A percentile compares a stretch with the other conserved stretches of the same genome.
These are phyloP conservation scores for Enteromius anoplus DNA, from an alignment of 2,797 vertebrate species.

Conservation along the genomic window DNA sequence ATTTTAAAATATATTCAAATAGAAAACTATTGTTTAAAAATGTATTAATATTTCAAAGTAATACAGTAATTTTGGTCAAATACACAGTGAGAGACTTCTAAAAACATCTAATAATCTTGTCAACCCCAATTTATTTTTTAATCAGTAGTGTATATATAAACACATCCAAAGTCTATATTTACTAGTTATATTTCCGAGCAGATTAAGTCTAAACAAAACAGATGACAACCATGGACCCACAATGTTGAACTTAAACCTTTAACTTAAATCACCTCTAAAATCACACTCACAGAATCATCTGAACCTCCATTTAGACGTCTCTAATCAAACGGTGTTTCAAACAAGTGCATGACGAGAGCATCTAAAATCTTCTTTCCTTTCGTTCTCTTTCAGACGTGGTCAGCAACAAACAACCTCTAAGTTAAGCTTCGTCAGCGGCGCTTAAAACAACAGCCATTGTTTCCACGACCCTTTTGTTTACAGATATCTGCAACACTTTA, in stretches of 20 bases:
- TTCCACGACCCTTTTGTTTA: conserved; percentile 66
- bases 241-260: neutral
- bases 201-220: neutral
- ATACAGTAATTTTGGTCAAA: neutral
- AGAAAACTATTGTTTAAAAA: neutral
- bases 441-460: conserved; percentile 80
- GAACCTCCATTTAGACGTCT: conserved; percentile 4
- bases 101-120: neutral
- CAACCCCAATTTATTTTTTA: neutral
- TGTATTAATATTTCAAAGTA: neutral
- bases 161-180: neutral
- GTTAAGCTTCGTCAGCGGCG: conserved; percentile 76
- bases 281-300: conserved; percentile 3
- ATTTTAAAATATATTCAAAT: neutral
- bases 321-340: neutral
- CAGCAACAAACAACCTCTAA: conserved; percentile 82
- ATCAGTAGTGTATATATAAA: neutral
- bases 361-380: conserved; percentile 16
- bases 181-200: neutral
- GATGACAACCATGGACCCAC: too few species aligned
- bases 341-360: neutral
- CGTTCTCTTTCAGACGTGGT: conserved; percentile 66
- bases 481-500: conserved; percentile 70
- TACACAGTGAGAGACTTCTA: neutral
- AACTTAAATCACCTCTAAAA: conserved; percentile 17